Base-by-base conservation (phyloP, 2,797 vertebrate genomes). In the Ispidina picta region DNA sequence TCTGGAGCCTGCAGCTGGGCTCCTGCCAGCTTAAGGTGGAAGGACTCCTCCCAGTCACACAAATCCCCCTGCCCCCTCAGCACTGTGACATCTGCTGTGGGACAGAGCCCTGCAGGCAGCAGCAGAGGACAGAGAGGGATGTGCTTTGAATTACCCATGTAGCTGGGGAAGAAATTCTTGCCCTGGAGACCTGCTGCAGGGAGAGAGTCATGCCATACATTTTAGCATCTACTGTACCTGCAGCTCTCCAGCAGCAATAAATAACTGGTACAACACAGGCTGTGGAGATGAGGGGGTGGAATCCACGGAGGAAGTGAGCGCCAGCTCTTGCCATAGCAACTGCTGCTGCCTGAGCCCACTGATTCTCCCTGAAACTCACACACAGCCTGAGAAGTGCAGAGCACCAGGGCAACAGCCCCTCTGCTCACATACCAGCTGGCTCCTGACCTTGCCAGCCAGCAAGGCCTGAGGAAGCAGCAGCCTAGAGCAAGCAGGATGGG, bases 311-410 rank as follows among this genome's bases (percentile, higher is more conserved):
- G 44, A 46, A 72, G 48, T 37, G 22, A 76, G 31, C 12, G 12
- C 69, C 28, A 28, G 19, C 60, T 86, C 51, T 88, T 65, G 12
- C 80, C 80, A n/a, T 83, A 76, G 80, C 16, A 83, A 80, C 83
- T 72, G 71, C 66, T 64, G 58, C 62, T 4, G 48, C 56, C 37
- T 52, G 3, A 60, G 26, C 2, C 55, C 52, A n/a, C 56, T 56
- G n/a, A 56, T 54, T 46, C 39, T 80, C 39, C 6, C 28, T 58
- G 49, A 33, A 26, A 12, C n/a, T 19, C 18, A 3, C 15, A 16
- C 1, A 3, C 33, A 58, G 72, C 48, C 46, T 0, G 0, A 49
- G 13, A 37, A 22, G 26, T 9, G 9, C 10, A 1, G 26, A 56
- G 33, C 18, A 15, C 3, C 3, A 55, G 13, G 17, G 17, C 25